Evolutionary conservation across 2,888 invertebrate genomes (phyloP).

Genomic region (Calameuta filiformis): DNA sequence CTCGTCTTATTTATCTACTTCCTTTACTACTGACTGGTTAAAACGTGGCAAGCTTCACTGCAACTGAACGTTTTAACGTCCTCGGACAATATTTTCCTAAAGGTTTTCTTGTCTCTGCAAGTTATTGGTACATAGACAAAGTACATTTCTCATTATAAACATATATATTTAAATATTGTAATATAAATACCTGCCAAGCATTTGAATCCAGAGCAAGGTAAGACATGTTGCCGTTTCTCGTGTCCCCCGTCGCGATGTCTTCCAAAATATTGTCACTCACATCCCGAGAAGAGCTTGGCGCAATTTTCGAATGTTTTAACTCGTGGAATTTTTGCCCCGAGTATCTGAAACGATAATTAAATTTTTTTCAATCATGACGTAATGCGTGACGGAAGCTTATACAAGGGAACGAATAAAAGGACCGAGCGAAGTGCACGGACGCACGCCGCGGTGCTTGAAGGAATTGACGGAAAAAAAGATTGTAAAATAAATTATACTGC

Average conservation of each 20-base stretch:
- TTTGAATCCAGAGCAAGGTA: slow-evolving; percentile 67
- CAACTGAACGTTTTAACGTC: background rate
- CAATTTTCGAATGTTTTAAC: slow-evolving; percentile 28
- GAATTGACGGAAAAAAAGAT: slow-evolving; percentile 27
- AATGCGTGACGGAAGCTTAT: slow-evolving; percentile 8
- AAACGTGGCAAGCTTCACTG: background rate
- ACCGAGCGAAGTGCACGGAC: background rate
- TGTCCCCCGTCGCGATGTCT: slow-evolving; percentile 41
- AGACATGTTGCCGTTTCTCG: slow-evolving; percentile 57
- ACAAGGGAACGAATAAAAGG: background rate
- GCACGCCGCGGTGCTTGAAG: background rate
- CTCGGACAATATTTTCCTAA: background rate
- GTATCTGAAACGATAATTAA: slow-evolving; percentile 22
- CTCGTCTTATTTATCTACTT: background rate
- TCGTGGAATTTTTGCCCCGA: background rate
- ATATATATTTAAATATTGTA: background rate
- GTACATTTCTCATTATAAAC: background rate
- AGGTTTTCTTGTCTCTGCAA: background rate
- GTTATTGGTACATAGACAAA: background rate
- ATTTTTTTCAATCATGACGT: slow-evolving; percentile 1
- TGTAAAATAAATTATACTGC: slow-evolving; percentile 43
- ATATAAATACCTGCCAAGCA: slow-evolving; percentile 66
- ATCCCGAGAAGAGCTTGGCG: slow-evolving; percentile 34
- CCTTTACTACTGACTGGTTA: background rate
- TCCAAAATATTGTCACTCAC: slow-evolving; percentile 33